Base-by-base conservation (phyloP, 1,140 invertebrate genomes). In the Rhopalosiphum maidis region DNA sequence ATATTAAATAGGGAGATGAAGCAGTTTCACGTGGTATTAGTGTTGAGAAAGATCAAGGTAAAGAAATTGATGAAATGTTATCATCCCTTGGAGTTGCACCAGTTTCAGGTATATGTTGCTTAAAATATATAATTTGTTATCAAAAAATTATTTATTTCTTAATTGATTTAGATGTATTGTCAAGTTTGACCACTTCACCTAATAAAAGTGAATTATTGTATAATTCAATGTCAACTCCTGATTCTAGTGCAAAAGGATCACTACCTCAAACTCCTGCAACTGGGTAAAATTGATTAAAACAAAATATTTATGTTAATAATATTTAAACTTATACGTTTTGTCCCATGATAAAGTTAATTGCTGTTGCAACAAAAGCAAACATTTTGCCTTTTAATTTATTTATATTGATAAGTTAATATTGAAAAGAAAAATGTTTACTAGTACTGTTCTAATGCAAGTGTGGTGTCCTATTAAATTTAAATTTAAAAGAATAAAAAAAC, bases 41-140 rank as follows among this genome's bases (percentile, higher is more conserved):
- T 35, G 95, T 96, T 1, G 96, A 96, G 94, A 96, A 96, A 94
- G 97, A 97, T 95, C 97, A 97, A 94, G 96, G 96, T 0, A 96
- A 97, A 85, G 97, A 98, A 95, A 95, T 98, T 92, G 97, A 98
- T 96, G 97, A 98, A 94, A 97, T 98, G 97, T 96, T 98, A 68
- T 97, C 97, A 7, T 98, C 97, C 2, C 95, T 98, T 93, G 98
- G 98, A 77, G 97, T 98, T 94, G 97, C 97, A 30, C 97, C 98
- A 48, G 97, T 98, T 23, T 97, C 97, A 94, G 96, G 96, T 96
- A 95, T 68, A 86, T 77, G 30, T 93, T 54, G 25, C 48, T 86
- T 83, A 83, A 30, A 25, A 41, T 83, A 48, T 35, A n/a, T 51
- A 55, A n/a, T 18, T 43, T n/a, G 2, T 23, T 92, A 41, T 30